A percentile compares a stretch with the other conserved stretches of the same genome.
Conservation (phyloP, 2,797 vertebrate species). For the Bradypus variegatus region DNA sequence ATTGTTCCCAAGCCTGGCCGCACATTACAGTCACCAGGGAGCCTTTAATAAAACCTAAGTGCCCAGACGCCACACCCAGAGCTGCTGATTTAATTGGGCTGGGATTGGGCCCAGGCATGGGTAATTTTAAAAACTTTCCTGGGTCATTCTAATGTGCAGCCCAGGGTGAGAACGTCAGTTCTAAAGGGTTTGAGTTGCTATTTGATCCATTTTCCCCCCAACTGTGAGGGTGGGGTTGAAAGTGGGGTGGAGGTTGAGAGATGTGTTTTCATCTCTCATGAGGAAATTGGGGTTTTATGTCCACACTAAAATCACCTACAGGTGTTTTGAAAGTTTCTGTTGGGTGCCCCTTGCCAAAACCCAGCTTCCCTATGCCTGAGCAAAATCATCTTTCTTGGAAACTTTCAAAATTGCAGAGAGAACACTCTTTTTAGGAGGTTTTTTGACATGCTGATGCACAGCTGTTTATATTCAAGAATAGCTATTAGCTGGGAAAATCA, state of each 20-base stretch:
- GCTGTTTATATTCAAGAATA: conserved; percentile 4
- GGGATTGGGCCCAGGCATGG: neutral
- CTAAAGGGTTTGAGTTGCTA: neutral
- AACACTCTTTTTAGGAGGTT: neutral
- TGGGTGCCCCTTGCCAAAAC: neutral
- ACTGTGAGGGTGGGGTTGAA: too few species aligned
- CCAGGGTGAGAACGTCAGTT: neutral
- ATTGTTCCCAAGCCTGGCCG: neutral
- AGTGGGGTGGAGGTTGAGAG: neutral
- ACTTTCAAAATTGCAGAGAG: neutral
- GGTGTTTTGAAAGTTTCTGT: neutral
- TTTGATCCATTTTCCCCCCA: neutral
- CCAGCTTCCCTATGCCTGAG: neutral
- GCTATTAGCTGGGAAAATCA: neutral
- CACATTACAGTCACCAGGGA: neutral
- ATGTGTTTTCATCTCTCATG: neutral
- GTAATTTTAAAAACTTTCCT: neutral
- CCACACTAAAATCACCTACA: neutral
- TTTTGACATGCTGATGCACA: neutral
- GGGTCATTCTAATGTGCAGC: neutral
- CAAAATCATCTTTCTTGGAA: neutral
- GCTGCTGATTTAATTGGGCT: neutral
- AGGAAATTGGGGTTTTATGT: neutral
- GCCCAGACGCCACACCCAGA: neutral
- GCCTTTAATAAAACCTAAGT: neutral